These are phyloP conservation scores for Onychomys arenicola DNA, from an alignment of 2,797 vertebrate species.

Conservation along the genomic window DNA sequence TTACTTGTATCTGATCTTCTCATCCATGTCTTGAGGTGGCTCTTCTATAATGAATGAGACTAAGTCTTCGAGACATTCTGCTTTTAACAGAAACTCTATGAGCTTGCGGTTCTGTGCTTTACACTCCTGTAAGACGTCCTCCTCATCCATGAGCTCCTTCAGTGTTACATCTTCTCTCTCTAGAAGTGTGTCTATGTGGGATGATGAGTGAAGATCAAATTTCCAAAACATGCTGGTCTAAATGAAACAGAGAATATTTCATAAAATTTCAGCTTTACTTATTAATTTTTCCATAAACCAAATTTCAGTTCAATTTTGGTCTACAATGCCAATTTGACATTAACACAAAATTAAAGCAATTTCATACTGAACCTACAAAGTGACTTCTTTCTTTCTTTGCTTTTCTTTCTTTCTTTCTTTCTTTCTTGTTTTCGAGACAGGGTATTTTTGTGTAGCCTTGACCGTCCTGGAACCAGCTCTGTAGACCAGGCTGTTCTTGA, in stretches of 20 bases:
- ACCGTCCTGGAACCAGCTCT: background rate
- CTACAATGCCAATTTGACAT: constrained; percentile 47
- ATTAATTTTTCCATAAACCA: constrained; percentile 33
- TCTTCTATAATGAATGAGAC: constrained; percentile 98
- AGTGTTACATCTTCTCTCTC: constrained; percentile 98
- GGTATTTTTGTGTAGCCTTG: background rate
- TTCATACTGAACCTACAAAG: background rate
- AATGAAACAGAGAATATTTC: constrained; percentile 77
- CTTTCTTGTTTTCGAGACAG: background rate
- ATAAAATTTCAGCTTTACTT: constrained; percentile 53
- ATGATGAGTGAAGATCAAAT: constrained; percentile 99
- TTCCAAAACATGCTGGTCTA: constrained; percentile 99
- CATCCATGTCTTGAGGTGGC: constrained; percentile 96
- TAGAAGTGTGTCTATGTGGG: constrained; percentile 98
- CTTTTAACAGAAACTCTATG: constrained; percentile 96
- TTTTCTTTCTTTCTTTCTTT: background rate
- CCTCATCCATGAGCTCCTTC: constrained; percentile 98
- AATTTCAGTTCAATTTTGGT: constrained; percentile 53
- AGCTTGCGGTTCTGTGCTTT: constrained; percentile 99
- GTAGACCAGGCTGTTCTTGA: background rate
- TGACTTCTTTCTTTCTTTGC: background rate
- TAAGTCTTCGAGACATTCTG: constrained; percentile 97
- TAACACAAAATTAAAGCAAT: constrained; percentile 30
- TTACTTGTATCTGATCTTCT: constrained; percentile 99
- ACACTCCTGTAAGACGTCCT: constrained; percentile 98